phyloP scores from a whole-genome alignment of 1,140 invertebrate species.

The Piezodorus guildinii region DNA sequence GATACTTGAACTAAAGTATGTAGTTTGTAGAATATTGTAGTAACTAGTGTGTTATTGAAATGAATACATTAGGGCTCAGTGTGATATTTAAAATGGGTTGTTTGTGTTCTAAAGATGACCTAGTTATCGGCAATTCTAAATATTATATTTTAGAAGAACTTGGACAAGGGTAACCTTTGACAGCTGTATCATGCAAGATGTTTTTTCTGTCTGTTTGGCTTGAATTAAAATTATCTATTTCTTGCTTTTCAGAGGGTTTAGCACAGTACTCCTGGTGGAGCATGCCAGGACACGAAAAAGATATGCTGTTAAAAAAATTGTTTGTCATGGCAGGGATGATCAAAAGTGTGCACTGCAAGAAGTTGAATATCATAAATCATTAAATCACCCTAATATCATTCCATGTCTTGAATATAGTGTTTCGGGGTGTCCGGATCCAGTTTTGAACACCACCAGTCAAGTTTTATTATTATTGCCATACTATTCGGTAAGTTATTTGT shows the following conservation, averaged over 20 bases:
- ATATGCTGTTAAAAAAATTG: slow-evolving; percentile 72
- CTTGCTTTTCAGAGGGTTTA: slow-evolving; percentile 60
- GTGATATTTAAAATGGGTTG: slow-evolving; percentile 66
- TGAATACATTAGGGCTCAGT: slow-evolving; percentile 57
- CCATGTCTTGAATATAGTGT: slow-evolving; percentile 58
- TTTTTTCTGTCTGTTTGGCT: neutral
- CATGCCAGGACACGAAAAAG: slow-evolving; percentile 53
- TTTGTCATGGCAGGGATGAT: slow-evolving; percentile 67
- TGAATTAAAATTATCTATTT: slow-evolving; percentile 18
- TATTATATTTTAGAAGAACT: slow-evolving; percentile 58
- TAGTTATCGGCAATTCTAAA: slow-evolving; percentile 55
- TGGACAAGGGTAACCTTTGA: slow-evolving; percentile 57
- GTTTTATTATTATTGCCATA: slow-evolving; percentile 67
- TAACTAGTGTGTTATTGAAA: slow-evolving; percentile 32
- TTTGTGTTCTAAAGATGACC: slow-evolving; percentile 60
- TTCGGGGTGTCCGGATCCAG: slow-evolving; percentile 48
- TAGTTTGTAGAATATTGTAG: neutral
- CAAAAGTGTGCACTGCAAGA: slow-evolving; percentile 60
- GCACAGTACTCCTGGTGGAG: slow-evolving; percentile 66
- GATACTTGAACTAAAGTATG: too few relatives aligned
- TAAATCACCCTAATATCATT: slow-evolving; percentile 67
- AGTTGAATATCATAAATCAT: slow-evolving; percentile 57
- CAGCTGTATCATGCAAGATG: neutral
- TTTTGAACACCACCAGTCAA: slow-evolving; percentile 56
- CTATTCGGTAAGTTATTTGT: slow-evolving; percentile 45